These are phyloP conservation scores for Porites cylindrica DNA, from an alignment of 92 coral and sea anemone genomes.

Conservation along the genomic window DNA sequence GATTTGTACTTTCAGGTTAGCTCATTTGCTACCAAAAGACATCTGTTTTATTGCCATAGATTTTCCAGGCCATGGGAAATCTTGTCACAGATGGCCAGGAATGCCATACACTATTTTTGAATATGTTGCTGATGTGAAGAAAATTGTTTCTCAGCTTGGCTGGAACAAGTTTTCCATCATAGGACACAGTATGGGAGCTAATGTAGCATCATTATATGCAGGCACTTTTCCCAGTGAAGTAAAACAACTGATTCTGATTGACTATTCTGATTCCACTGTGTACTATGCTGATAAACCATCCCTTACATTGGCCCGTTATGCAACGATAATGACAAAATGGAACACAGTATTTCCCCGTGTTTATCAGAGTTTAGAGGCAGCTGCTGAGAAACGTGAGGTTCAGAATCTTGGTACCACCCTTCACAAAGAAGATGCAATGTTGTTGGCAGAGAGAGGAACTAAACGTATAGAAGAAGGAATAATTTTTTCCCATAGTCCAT, in stretches of 20 bases:
- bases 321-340: constrained; percentile 13
- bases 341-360: constrained; percentile 2
- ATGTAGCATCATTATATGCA: constrained; percentile 66
- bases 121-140: constrained; percentile 74
- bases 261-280: constrained; percentile 24
- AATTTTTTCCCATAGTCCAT: constrained; percentile 44
- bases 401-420: constrained; percentile 6
- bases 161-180: constrained; percentile 78
- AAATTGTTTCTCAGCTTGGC: constrained; percentile 71
- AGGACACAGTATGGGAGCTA: constrained; percentile 76
- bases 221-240: constrained; percentile 75
- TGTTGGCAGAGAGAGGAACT: constrained; percentile 47
- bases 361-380: constrained; percentile 43
- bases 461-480: constrained; percentile 26
- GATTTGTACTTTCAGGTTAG: constrained; percentile 30
- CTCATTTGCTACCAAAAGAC: constrained; percentile 68
- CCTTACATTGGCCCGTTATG: constrained; percentile 31
- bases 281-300: constrained; percentile 5
- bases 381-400: constrained; percentile 29
- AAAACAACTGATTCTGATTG: constrained; percentile 60
- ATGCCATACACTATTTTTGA: constrained; percentile 58
- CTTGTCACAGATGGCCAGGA: constrained; percentile 76
- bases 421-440: constrained; percentile 47
- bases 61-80: constrained; percentile 85
- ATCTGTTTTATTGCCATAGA: constrained; percentile 75